Conservation (phyloP, 2,888 invertebrate species). For the Teleiodes luculella region DNA sequence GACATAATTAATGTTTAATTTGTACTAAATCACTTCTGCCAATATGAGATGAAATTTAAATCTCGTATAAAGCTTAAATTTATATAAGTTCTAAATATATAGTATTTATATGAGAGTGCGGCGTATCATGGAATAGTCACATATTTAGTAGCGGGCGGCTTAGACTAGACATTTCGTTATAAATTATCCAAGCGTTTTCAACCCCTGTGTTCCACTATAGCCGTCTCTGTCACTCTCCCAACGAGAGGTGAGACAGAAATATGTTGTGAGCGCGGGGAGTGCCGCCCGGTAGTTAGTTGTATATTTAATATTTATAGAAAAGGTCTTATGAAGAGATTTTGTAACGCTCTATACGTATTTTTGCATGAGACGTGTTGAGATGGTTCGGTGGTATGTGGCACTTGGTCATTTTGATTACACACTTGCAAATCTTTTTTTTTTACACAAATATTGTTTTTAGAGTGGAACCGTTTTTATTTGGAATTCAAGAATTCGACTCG, state of each 20-base stretch:
- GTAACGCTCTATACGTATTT: slow-evolving; percentile 58
- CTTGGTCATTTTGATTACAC: background rate
- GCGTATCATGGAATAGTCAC: slow-evolving; percentile 37
- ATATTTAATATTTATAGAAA: slow-evolving; percentile 34
- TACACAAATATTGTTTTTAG: too few relatives aligned
- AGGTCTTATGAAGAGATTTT: slow-evolving; percentile 63
- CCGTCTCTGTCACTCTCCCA: background rate
- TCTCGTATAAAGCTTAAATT: background rate
- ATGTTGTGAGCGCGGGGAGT: slow-evolving; percentile 9
- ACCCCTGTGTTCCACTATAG: background rate
- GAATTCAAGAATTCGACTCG: too few relatives aligned
- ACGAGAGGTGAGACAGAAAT: too few relatives aligned
- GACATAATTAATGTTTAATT: background rate
- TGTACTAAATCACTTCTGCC: background rate
- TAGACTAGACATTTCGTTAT: background rate
- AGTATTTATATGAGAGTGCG: background rate
- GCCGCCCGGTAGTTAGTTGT: slow-evolving; percentile 43
- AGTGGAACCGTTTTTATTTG: too few relatives aligned
- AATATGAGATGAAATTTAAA: background rate
- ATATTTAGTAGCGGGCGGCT: slow-evolving; percentile 25
- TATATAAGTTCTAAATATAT: background rate
- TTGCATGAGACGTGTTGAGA: slow-evolving; percentile 48
- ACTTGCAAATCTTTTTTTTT: too few relatives aligned
- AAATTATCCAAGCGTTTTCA: background rate
- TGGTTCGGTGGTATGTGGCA: slow-evolving; percentile 9